Evolutionary conservation across 2,113 vertebrate species (phyloP).

Genomic region (Mobula birostris): DNA sequence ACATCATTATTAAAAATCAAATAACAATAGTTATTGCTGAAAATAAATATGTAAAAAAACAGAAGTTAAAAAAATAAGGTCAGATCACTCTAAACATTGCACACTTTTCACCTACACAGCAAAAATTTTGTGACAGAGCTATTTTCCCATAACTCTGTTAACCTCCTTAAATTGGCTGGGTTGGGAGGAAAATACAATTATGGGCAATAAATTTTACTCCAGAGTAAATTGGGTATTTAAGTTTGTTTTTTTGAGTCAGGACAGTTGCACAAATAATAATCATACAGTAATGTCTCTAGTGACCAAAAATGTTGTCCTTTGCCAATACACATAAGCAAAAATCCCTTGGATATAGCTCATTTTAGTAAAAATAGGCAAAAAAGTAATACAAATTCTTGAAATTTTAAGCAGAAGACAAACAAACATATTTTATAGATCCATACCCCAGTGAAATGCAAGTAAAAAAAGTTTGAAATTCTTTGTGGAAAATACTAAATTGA

Average conservation of each 20-base stretch:
- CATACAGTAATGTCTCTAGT: constrained; percentile 16
- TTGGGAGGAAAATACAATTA: constrained; percentile 21
- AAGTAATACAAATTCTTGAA: background rate
- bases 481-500: background rate
- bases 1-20: background rate
- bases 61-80: background rate
- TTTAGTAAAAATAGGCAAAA: background rate
- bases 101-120: constrained; percentile 19
- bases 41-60: too few species aligned
- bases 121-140: constrained; percentile 20
- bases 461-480: background rate
- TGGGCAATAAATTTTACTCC: constrained; percentile 31
- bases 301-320: constrained; percentile 27
- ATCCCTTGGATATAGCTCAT: background rate
- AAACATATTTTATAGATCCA: background rate
- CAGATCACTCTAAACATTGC: background rate
- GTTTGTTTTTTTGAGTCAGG: background rate
- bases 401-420: constrained; percentile 4
- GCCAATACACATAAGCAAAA: constrained; percentile 23
- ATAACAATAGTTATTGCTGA: background rate
- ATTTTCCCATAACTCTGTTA: constrained; percentile 25
- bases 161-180: background rate
- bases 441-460: background rate
- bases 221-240: constrained; percentile 22
- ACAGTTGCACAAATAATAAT: constrained; percentile 33